Evolutionary conservation across 2,113 vertebrate species (phyloP).

Genomic region (Rhinolophus sinicus): DNA sequence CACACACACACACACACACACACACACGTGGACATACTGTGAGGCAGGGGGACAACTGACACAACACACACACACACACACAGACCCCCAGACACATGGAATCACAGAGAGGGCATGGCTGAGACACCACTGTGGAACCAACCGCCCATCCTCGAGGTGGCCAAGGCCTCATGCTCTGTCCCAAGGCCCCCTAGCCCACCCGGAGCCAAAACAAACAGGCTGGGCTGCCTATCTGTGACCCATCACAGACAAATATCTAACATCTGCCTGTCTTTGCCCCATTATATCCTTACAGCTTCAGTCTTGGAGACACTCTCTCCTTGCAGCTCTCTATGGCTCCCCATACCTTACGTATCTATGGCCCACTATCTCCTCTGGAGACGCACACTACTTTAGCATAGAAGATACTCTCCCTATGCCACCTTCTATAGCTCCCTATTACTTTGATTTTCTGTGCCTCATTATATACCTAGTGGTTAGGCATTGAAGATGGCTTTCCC

Average conservation of each 20-base stretch:
- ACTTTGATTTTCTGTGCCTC: too few species aligned
- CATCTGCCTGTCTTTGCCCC: background rate
- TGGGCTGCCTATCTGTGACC: background rate
- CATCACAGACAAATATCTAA: background rate
- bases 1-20: background rate
- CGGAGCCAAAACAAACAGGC: background rate
- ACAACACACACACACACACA: background rate
- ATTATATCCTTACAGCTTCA: accelerated
- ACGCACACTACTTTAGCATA: accelerated
- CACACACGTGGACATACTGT: background rate
- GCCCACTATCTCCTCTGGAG: background rate
- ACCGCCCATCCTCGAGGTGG: accelerated
- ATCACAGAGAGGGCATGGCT: constrained; percentile 68
- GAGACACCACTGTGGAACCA: constrained; percentile 27
- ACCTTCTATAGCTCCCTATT: background rate
- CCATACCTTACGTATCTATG: background rate
- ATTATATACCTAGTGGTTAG: background rate
- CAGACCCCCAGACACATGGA: constrained; percentile 50
- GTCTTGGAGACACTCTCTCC: background rate
- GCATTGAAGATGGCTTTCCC: background rate
- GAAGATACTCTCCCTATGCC: background rate
- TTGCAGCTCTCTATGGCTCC: background rate
- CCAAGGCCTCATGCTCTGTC: background rate
- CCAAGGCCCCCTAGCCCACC: background rate
- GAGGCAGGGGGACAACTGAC: background rate